Evolutionary conservation across 2,113 vertebrate species (phyloP), one percentile per base, ranked within the genome.

Genomic region (Sardina pilchardus): DNA sequence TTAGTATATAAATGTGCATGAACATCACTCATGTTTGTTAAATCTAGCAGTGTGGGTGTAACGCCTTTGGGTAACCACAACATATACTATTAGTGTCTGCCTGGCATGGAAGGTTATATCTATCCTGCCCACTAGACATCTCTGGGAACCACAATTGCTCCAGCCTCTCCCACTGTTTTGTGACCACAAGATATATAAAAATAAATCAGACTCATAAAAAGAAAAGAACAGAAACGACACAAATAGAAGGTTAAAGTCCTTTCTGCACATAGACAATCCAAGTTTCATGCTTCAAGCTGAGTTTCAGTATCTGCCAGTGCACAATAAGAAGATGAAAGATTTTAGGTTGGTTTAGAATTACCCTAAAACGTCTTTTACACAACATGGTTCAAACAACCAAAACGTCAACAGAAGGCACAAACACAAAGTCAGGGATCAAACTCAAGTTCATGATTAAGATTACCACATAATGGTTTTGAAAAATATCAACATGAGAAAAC

Each of bases 11-110:
- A 36, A 34, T 36, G 34, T 16, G 30, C 12, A 78, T 78, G 12
- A 78, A 12, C 34, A 3, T 67, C 63, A 67, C 63, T 67, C 7
- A 26, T 67, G 14, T 9, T 30, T 71, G 24, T 17, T 19, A 44
- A 84, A 6, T 30, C 45, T 17, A 39, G 30, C 71, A 78, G 30
- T 12, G 36, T 39, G 5, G 30, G 30, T 39, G 71, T 78, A 34
- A 78, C 71, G 71, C 71, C 71, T 78, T 17, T 78, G 26, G 71
- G 71, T 78, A 5, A 78, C 71, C 34, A 78, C 71, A 36, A 78
- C 71, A 78, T 16, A 78, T 36, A 78, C 34, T 78, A 78, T 78
- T 17, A 78, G 10, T 78, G 30, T 78, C 71, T 78, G 71, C 4
- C 30, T 78, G 71, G 71, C 30, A 39, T 39, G 30, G 71, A 36